Evolutionary conservation across 2,888 invertebrate genomes (phyloP), one percentile per base, ranked within the genome.

Genomic region (Orchesellides sinensis): DNA sequence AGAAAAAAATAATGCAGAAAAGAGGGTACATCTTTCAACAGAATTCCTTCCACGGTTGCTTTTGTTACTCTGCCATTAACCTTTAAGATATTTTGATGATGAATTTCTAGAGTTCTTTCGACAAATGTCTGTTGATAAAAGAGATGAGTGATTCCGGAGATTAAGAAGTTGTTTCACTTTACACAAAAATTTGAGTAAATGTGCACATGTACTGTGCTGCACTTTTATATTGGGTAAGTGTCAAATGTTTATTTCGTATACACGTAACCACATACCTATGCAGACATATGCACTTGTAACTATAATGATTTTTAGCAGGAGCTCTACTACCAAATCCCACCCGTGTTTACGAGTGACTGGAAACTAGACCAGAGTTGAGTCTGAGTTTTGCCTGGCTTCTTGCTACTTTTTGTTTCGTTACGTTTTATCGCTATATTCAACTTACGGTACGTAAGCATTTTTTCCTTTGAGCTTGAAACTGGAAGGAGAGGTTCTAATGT

Each of bases 271-370:
- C n/a, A n/a, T n/a, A n/a, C n/a, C n/a, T n/a, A n/a, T n/a, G n/a
- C n/a, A n/a, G n/a, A n/a, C n/a, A n/a, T n/a, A n/a, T n/a, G n/a
- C n/a, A n/a, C 10, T 52, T 21, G 25, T 59, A 45, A 27, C 21
- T 10, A 75, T 59, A 35, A n/a, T 29, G 47, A 68, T 29, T 75
- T 59, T 68, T 59, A 77, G 68, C 77, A 47, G 68, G 68, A 77
- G 47, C 77, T 68, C 49, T 47, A 27, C 77, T 52, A 59, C 69
- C 68, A 70, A 78, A 78, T 78, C 70, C 78, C 78, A 78, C 79
- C 65, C 79, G 79, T 56, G 79, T 72, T 65, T 72, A 40, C 72
- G 72, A 79, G 72, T 79, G 79, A 79, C 79, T 79, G 79, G 79
- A 79, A 65, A 79, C 63, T 29, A 56, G 65, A 65, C 61, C 25